A percentile compares a stretch with the other conserved stretches of the same genome.
Evolutionary conservation across 2,797 vertebrate species (phyloP).

Genomic region (Strix occidentalis): DNA sequence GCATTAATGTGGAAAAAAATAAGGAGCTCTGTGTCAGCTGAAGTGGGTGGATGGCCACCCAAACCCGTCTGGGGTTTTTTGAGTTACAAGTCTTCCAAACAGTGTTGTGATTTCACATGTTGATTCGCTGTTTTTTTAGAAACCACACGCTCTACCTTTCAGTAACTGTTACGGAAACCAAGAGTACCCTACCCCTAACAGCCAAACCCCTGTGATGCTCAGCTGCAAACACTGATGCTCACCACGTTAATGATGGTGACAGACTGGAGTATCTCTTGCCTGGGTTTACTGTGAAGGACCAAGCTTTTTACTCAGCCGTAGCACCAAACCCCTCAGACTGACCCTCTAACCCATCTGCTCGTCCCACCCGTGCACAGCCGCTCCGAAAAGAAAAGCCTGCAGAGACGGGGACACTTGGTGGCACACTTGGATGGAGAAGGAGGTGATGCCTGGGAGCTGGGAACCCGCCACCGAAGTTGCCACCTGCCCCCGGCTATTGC

Average conservation of each 20-base stretch:
- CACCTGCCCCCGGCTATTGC: not conserved
- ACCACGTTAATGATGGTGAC: fast-evolving
- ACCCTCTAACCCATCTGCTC: not conserved
- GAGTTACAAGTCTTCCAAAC: not conserved
- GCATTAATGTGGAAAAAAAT: not conserved
- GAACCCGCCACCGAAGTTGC: not conserved
- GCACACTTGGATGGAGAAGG: not conserved
- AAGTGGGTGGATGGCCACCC: not conserved
- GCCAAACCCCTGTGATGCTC: not conserved
- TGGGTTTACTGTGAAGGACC: not conserved
- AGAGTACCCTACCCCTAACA: not conserved
- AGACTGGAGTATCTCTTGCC: not conserved
- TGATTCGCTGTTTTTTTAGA: not conserved
- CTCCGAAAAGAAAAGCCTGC: not conserved
- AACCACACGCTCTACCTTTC: not conserved
- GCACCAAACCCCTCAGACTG: fast-evolving
- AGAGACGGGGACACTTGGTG: fast-evolving
- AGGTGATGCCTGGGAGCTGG: not conserved
- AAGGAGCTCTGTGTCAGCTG: not conserved
- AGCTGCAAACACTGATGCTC: not conserved
- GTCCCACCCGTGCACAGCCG: not conserved
- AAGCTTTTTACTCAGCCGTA: not conserved
- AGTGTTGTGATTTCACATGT: fast-evolving
- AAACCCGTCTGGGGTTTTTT: not conserved
- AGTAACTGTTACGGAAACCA: not conserved